Conservation (phyloP, 2,888 invertebrate genomes). For the Zaprionus lineosus region DNA sequence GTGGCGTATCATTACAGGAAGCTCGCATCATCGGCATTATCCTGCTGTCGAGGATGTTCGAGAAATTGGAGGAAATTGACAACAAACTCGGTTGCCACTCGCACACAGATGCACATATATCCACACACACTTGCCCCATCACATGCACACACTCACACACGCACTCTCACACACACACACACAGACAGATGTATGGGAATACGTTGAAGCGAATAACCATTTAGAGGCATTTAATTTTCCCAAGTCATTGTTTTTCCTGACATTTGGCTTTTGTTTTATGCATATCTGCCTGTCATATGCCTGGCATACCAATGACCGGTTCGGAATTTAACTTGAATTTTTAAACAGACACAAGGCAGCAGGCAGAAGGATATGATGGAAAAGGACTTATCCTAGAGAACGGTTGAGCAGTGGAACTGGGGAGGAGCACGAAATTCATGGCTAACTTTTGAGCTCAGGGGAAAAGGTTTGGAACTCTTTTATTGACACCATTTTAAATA, state of each 20-base stretch:
- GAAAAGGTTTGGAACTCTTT: no score
- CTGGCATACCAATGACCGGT: constrained; percentile 55
- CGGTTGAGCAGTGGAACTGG: no score
- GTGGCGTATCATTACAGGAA: constrained; percentile 70
- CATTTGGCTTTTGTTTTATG: constrained; percentile 40
- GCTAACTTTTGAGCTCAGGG: no score
- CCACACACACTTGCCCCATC: constrained; percentile 15
- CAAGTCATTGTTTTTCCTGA: constrained; percentile 52
- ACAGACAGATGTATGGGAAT: no score
- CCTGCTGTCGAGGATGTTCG: constrained; percentile 43
- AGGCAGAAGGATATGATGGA: no score
- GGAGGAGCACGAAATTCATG: no score
- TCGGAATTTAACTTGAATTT: constrained; percentile 34
- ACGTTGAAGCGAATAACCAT: no score
- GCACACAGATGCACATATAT: constrained; percentile 9
- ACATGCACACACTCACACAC: constrained; percentile 8
- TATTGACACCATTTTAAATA: no score
- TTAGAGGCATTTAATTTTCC: constrained; percentile 24
- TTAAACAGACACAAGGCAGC: no score
- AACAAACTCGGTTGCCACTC: constrained; percentile 64
- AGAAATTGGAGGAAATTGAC: constrained; percentile 78
- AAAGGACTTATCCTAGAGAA: no score
- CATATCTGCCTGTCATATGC: constrained; percentile 41
- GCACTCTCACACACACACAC: constrained; percentile 3
- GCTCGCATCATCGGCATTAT: constrained; percentile 25